Conservation (phyloP, 2,113 vertebrate species). For the Xyliphius kryptos region DNA sequence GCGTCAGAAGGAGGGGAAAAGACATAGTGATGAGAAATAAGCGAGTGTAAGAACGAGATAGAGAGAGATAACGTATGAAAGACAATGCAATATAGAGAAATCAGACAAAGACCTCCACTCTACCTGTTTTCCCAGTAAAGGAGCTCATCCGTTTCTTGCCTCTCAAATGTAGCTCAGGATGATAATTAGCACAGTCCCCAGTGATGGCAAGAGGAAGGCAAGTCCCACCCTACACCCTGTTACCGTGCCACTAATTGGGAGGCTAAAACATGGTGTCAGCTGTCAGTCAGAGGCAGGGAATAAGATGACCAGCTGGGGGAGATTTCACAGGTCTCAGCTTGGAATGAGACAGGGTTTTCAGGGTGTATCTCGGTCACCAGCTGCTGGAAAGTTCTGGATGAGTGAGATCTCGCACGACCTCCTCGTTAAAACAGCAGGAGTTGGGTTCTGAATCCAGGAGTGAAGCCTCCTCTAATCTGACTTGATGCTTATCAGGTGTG, state of each 20-base stretch:
- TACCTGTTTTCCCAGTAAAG: constrained; percentile 61
- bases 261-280: constrained; percentile 72
- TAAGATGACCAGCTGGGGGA: constrained; percentile 56
- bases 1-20: constrained; percentile 21
- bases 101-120: not conserved
- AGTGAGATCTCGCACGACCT: constrained; percentile 30
- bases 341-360: constrained; percentile 40
- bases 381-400: constrained; percentile 24
- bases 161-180: constrained; percentile 80
- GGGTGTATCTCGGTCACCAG: constrained; percentile 31
- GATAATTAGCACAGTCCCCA: constrained; percentile 68
- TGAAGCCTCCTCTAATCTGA: constrained; percentile 23
- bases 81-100: constrained; percentile 19
- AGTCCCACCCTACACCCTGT: constrained; percentile 57
- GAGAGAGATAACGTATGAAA: constrained; percentile 26
- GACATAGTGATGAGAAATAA: constrained; percentile 27
- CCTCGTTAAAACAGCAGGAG: constrained; percentile 53
- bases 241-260: constrained; percentile 70
- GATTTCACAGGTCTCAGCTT: constrained; percentile 47
- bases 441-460: constrained; percentile 21
- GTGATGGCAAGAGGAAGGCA: constrained; percentile 29
- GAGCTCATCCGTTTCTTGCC: constrained; percentile 48
- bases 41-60: constrained; percentile 31
- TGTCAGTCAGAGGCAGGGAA: constrained; percentile 58
- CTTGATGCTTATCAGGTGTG: constrained; percentile 7